Evolutionary conservation across 2,797 vertebrate genomes (phyloP).

Genomic region (Tolypeutes matacus): DNA sequence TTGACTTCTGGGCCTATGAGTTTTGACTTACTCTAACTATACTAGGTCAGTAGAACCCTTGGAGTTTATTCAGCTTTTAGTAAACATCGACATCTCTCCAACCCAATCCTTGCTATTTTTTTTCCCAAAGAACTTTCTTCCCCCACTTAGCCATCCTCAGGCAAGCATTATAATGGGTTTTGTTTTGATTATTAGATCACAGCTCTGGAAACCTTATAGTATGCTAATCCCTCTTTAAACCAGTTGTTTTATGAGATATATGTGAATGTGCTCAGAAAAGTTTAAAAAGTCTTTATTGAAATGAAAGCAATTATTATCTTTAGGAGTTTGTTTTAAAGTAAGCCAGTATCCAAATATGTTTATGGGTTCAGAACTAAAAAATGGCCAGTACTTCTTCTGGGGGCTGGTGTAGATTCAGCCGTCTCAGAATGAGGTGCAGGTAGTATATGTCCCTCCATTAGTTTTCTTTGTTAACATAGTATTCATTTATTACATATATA

Average conservation of each 20-base stretch:
- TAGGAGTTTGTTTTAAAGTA: constrained; percentile 66
- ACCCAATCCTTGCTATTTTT: background rate
- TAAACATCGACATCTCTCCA: background rate
- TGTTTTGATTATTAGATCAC: constrained; percentile 77
- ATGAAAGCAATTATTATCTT: constrained; percentile 62
- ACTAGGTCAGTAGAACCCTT: too few relatives aligned
- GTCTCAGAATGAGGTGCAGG: background rate
- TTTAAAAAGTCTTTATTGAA: constrained; percentile 60
- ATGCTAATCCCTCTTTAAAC: constrained; percentile 77
- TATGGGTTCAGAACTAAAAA: constrained; percentile 55
- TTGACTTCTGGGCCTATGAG: background rate
- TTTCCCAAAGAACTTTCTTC: background rate
- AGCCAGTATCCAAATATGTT: constrained; percentile 52
- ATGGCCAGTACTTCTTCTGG: background rate
- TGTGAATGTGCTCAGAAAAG: constrained; percentile 54
- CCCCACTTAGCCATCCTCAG: background rate
- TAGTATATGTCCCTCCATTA: background rate
- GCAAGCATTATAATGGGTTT: constrained; percentile 42
- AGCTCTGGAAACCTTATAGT: constrained; percentile 74
- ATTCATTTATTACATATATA: background rate
- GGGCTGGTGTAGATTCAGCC: background rate
- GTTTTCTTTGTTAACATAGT: background rate
- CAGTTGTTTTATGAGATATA: constrained; percentile 70
- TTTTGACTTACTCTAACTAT: constrained; percentile 35
- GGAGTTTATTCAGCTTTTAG: constrained; percentile 45